phyloP scores from a whole-genome alignment of 2,888 invertebrate genomes.

The Archips crataeganus region DNA sequence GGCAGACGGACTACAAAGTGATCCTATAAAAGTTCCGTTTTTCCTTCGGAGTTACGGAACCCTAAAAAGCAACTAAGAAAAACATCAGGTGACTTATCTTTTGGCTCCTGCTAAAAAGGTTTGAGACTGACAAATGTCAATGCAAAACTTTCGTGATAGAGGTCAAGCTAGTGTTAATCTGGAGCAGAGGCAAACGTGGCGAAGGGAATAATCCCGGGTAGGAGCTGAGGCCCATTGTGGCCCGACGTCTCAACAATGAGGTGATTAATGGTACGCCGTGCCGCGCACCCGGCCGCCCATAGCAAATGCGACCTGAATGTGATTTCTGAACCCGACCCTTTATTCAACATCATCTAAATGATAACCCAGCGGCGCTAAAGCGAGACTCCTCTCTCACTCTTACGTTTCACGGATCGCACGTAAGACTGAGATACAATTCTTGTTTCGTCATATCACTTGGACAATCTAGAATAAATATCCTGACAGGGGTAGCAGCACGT shows the following conservation, averaged over 20 bases:
- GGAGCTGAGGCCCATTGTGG: constrained; percentile 28
- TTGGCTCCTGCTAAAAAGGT: neutral
- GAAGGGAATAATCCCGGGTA: constrained; percentile 38
- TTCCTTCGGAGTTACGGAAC: no score
- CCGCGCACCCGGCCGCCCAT: constrained; percentile 27
- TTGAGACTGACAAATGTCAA: constrained; percentile 29
- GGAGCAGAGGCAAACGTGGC: constrained; percentile 17
- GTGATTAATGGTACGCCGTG: constrained; percentile 38
- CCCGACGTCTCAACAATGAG: constrained; percentile 35
- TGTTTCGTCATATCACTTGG: neutral
- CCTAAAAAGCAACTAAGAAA: neutral
- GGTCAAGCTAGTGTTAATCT: constrained; percentile 40
- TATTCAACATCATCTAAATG: neutral
- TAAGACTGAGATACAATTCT: neutral
- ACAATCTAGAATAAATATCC: neutral
- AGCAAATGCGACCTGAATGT: constrained; percentile 31
- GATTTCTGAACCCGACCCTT: constrained; percentile 1
- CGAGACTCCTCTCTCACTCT: neutral
- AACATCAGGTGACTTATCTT: neutral
- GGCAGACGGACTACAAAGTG: no score
- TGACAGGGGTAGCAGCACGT: neutral
- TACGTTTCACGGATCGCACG: neutral
- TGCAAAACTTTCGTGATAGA: constrained; percentile 23
- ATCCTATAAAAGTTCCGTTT: no score
- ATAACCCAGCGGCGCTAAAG: neutral